Evolutionary conservation across 2,797 vertebrate species (phyloP), one percentile per base, ranked within the genome.

Genomic region (Sparidentex hasta): DNA sequence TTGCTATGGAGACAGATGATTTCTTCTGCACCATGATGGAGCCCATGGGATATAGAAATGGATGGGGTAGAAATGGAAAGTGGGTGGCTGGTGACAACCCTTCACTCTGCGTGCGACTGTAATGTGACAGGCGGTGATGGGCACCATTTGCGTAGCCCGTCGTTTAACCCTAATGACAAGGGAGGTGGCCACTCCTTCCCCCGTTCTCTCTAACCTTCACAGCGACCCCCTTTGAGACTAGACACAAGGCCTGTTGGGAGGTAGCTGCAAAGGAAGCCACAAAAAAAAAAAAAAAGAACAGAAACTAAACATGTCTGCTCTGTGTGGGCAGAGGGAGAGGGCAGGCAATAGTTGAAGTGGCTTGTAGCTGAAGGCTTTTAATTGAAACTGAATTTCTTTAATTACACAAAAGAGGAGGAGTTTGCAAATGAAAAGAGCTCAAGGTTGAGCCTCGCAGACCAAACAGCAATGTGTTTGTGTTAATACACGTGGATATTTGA

Each of bases 1-100:
- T 93, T 57, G 63, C 92, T 88, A 93, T 93, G 90, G 91, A 87
- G 88, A 92, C 82, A 67, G 71, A 86, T 89, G 52, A 83, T 83
- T 85, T 76, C 83, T 65, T 55, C 61, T 9, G 16, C 46, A 73
- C 64, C 27, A 50, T 41, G 76, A 92, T 84, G 68, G 78, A 85
- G 72, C 81, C 83, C 86, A 59, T 78, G 80, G 89, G 90, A 88
- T 61, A 52, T 27, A 68, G 81, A 79, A 84, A 83, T 80, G 83
- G 79, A 87, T 75, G 84, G 69, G 61, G 43, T 51, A 67, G 78
- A 82, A 84, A 83, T 81, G 74, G 67, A 77, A 76, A 77, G 91
- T 74, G 76, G 81, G 59, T 48, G 79, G 74, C 69, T 65, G 70
- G 76, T 80, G 75, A 76, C 82, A 81, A 85, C 80, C 79, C 80